phyloP scores from a whole-genome alignment of 2,113 vertebrate genomes.

The Phainopepla nitens region DNA sequence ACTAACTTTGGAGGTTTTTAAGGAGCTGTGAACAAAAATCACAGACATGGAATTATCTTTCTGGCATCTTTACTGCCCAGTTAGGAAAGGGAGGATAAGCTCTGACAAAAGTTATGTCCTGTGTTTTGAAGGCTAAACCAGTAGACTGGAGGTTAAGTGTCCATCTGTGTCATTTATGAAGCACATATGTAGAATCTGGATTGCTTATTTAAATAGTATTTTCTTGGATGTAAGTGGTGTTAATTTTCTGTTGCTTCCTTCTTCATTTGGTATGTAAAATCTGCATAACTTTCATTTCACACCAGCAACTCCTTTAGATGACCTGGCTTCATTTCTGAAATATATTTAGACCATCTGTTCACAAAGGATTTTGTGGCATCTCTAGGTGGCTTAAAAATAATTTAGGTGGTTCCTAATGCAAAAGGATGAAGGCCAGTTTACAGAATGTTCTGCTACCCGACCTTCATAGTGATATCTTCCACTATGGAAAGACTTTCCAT shows the following conservation, averaged over 20 bases:
- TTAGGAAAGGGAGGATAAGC: constrained; percentile 17
- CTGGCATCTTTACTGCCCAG: not conserved
- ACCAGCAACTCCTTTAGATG: not conserved
- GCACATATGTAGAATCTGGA: not conserved
- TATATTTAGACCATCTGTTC: constrained; percentile 29
- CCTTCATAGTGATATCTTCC: not conserved
- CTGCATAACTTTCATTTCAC: not conserved
- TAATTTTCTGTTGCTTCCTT: constrained; percentile 9
- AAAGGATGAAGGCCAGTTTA: constrained; percentile 2
- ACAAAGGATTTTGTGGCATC: not conserved
- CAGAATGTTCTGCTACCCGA: not conserved
- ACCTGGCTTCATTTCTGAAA: constrained; percentile 30
- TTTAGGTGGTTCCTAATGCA: not conserved
- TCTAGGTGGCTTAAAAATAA: not conserved
- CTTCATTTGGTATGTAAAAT: constrained; percentile 13
- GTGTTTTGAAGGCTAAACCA: not conserved
- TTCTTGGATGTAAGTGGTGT: not conserved
- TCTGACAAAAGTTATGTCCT: constrained; percentile 21
- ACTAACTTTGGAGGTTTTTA: not conserved
- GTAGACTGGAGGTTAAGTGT: not conserved
- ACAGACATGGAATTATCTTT: not conserved
- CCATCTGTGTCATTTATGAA: not conserved
- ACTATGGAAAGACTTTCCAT: constrained; percentile 14
- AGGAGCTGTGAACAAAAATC: not conserved
- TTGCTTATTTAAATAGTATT: constrained; percentile 25